Evolutionary conservation across 2,113 vertebrate genomes (phyloP).

Genomic region (Cisticola juncidis): DNA sequence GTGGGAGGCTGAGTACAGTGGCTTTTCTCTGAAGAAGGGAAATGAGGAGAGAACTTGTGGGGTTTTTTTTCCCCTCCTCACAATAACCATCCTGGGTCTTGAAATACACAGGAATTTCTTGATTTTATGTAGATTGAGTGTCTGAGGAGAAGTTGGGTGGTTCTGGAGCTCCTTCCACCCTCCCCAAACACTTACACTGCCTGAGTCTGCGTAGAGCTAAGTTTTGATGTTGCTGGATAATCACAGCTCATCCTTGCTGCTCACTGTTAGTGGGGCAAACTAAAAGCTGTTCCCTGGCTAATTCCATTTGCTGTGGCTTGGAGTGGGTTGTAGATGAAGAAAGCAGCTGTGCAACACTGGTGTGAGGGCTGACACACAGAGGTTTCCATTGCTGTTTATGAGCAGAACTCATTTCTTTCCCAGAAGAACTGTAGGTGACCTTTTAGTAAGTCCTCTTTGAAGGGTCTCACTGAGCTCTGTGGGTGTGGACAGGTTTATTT

Average conservation of each 20-base stretch:
- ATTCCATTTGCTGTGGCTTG: background rate
- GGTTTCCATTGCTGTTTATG: background rate
- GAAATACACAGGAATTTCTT: background rate
- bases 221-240: background rate
- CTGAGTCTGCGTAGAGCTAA: background rate
- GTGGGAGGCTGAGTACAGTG: background rate
- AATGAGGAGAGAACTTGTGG: background rate
- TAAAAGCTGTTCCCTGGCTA: background rate
- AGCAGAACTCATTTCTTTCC: background rate
- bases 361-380: background rate
- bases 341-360: background rate
- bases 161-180: background rate
- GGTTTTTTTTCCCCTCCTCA: fast-evolving
- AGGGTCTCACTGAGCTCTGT: background rate
- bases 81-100: background rate
- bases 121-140: background rate
- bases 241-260: background rate
- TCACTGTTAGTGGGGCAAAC: background rate
- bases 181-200: background rate
- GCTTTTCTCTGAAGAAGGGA: background rate
- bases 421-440: background rate
- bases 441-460: background rate
- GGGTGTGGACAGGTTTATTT: background rate
- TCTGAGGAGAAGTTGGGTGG: background rate
- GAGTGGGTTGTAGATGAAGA: background rate